These are phyloP conservation scores for Ambastaia sidthimunki DNA, from an alignment of 2,797 vertebrate genomes.

Conservation along the genomic window DNA sequence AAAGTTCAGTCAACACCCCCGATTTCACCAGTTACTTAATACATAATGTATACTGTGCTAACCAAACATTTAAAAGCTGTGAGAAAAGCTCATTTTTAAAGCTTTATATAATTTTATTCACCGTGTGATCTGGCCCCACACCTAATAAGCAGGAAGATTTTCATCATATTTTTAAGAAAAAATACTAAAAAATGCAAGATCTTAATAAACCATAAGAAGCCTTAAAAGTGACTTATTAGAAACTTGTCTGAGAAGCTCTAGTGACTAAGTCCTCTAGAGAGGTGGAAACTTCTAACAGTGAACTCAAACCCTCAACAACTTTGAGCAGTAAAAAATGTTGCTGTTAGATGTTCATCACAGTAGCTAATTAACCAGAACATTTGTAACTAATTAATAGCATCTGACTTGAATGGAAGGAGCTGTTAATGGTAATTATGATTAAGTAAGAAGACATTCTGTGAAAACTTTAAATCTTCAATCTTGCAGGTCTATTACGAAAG, in stretches of 20 bases:
- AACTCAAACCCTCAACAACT: neutral
- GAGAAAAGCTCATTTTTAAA: neutral
- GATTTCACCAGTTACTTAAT: too few species aligned
- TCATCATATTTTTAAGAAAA: neutral
- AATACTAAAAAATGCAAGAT: neutral
- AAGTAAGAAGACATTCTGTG: too few species aligned
- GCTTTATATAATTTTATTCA: neutral
- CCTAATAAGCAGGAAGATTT: neutral
- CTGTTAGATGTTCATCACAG: neutral
- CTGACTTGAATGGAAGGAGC: neutral
- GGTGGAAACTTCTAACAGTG: neutral
- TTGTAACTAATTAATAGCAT: neutral
- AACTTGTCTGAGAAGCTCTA: neutral
- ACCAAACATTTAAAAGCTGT: too few species aligned
- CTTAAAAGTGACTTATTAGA: neutral
- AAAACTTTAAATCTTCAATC: too few species aligned
- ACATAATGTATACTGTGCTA: too few species aligned
- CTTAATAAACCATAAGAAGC: neutral
- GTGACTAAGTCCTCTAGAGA: neutral
- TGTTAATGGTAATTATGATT: neutral
- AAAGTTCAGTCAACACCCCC: too few species aligned
- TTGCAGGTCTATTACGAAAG: neutral
- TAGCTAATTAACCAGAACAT: neutral
- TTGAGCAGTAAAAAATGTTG: too few species aligned
- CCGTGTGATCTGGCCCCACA: neutral